These are phyloP conservation scores for Atopsyche davidsoni DNA, from an alignment of 1,140 invertebrate species.

Conservation along the genomic window DNA sequence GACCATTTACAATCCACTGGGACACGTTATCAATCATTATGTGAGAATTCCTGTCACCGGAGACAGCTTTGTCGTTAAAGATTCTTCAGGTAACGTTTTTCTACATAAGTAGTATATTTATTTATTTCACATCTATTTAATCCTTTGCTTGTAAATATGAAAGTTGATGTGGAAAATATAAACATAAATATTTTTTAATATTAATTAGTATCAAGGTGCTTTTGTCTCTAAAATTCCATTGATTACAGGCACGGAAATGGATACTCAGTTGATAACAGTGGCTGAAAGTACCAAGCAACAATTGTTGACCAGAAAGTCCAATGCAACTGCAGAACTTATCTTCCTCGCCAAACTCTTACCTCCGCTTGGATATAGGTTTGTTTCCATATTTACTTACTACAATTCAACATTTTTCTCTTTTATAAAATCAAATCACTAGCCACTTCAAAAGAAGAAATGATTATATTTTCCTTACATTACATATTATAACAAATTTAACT, in stretches of 20 bases:
- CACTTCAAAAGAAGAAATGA: no score
- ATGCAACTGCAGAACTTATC: conserved; percentile 57
- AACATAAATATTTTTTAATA: no score
- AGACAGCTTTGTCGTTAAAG: conserved; percentile 55
- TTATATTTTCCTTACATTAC: no score
- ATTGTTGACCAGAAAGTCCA: conserved; percentile 58
- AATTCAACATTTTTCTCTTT: no score
- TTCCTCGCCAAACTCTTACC: conserved; percentile 60
- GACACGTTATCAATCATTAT: conserved; percentile 55
- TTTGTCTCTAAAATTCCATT: conserved; percentile 7
- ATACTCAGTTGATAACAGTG: conserved; percentile 58
- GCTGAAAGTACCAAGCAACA: conserved; percentile 47
- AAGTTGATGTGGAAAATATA: no score
- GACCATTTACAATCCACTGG: conserved; percentile 77
- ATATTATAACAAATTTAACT: no score
- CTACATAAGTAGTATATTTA: no score
- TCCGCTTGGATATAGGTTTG: conserved; percentile 58
- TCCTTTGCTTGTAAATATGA: no score
- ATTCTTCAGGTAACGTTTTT: conserved; percentile 51
- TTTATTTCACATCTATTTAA: no score
- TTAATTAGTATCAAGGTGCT: background rate
- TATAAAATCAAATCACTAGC: no score
- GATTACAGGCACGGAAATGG: conserved; percentile 47
- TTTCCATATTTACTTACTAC: no score
- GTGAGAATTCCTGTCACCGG: conserved; percentile 65